Percentiles rank a stretch among this genome's conserved stretches.
Evolutionary conservation across 92 coral and sea anemone species (phyloP).

Genomic region (Zoanthus solanderi): DNA sequence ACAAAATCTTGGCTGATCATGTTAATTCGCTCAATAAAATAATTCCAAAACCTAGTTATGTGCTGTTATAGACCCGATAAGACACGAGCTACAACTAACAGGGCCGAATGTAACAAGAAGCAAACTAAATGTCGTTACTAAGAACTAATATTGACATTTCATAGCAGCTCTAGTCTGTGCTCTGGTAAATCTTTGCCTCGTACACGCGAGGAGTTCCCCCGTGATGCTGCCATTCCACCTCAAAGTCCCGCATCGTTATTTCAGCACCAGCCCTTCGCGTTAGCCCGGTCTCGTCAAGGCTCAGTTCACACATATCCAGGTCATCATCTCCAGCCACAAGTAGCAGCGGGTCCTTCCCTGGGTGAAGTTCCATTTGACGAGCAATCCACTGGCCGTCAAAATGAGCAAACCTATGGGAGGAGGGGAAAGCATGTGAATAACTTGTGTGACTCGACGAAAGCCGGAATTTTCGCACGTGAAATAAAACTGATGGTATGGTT

Average conservation of each 20-base stretch:
- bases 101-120: neutral
- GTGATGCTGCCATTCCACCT: constrained; percentile 77
- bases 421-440: constrained; percentile 4
- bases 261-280: constrained; percentile 89
- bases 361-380: constrained; percentile 95
- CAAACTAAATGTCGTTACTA: neutral
- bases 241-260: constrained; percentile 84
- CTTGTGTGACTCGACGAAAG: neutral
- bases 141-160: neutral
- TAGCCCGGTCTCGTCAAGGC: constrained; percentile 93
- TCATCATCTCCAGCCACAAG: constrained; percentile 97
- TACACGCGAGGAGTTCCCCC: constrained; percentile 86
- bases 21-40: neutral
- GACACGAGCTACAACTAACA: neutral
- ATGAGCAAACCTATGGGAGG: constrained; percentile 85
- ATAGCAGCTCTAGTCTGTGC: constrained; percentile 26
- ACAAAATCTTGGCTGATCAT: neutral
- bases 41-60: neutral
- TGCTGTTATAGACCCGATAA: neutral
- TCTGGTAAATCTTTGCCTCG: constrained; percentile 81
- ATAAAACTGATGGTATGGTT: neutral
- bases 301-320: constrained; percentile 97
- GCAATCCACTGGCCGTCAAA: constrained; percentile 99
- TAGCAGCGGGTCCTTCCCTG: constrained; percentile 76
- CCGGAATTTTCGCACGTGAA: neutral